Percentiles rank a stretch among this genome's conserved stretches.
Conservation (phyloP, 2,113 vertebrate genomes). For the Corythoichthys intestinalis region DNA sequence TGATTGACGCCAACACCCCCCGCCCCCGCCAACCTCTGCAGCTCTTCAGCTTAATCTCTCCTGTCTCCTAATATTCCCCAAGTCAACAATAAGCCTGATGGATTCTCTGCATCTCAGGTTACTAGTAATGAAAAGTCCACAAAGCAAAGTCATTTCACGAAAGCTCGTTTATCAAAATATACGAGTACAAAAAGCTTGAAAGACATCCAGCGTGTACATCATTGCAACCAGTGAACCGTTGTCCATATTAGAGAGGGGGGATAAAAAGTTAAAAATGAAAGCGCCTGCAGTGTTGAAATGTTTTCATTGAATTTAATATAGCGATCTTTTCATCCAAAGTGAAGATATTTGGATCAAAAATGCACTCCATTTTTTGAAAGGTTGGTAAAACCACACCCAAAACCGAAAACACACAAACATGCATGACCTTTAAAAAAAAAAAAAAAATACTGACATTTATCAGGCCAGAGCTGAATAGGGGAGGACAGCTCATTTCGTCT, state of each 20-base stretch:
- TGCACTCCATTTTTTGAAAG: slow-evolving; percentile 6
- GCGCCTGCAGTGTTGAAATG: slow-evolving; percentile 15
- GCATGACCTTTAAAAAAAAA: slow-evolving; percentile 58
- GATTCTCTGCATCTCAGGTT: slow-evolving; percentile 37
- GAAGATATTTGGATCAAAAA: slow-evolving; percentile 3
- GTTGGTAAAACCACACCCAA: slow-evolving; percentile 14
- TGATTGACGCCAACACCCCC: slow-evolving; percentile 15
- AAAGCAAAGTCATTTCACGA: slow-evolving; percentile 18
- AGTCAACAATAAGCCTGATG: slow-evolving; percentile 55
- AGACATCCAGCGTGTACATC: slow-evolving; percentile 13
- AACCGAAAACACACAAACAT: slow-evolving; percentile 31
- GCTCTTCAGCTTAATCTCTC: slow-evolving; percentile 31
- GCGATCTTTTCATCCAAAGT: slow-evolving; percentile 17
- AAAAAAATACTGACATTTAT: slow-evolving; percentile 63
- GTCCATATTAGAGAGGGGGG: neutral
- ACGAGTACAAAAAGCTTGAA: slow-evolving; percentile 4
- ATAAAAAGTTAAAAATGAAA: slow-evolving; percentile 17
- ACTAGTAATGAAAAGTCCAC: slow-evolving; percentile 35
- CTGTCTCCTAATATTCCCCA: slow-evolving; percentile 50
- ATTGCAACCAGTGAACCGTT: slow-evolving; percentile 20
- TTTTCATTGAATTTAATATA: slow-evolving; percentile 28
- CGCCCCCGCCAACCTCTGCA: neutral
- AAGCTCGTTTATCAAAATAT: slow-evolving; percentile 32
- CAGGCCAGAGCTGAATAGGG: slow-evolving; percentile 33
- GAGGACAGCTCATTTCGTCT: slow-evolving; percentile 59